Evolutionary conservation across 2,113 vertebrate species (phyloP).

Genomic region (Axis porcinus): DNA sequence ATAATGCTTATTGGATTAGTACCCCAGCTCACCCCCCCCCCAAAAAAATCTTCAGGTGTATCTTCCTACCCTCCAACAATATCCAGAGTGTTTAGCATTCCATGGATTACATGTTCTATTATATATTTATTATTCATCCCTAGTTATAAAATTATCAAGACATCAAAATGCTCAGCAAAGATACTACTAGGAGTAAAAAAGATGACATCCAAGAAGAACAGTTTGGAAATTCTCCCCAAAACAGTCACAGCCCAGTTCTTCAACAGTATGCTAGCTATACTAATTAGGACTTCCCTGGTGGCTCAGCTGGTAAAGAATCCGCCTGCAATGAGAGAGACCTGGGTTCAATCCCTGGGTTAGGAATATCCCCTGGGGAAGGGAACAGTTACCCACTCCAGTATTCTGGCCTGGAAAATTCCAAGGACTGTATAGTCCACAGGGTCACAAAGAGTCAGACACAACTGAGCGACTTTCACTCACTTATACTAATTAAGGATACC

Average conservation of each 20-base stretch:
- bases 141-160: neutral
- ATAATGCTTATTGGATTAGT: neutral
- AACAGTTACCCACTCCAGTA: neutral
- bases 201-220: neutral
- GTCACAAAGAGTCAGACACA: neutral
- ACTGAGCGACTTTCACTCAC: neutral
- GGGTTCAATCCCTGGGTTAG: neutral
- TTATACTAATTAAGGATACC: neutral
- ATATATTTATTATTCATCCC: neutral
- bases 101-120: neutral
- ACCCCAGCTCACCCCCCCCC: neutral
- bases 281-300: neutral
- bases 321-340: neutral
- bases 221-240: neutral
- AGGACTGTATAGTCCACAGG: neutral
- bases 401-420: neutral
- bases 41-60: neutral
- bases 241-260: neutral
- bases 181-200: neutral
- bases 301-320: neutral
- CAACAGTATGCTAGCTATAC: neutral
- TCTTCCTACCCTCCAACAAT: neutral
- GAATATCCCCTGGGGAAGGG: neutral
- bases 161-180: neutral
- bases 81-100: neutral